Conservation (phyloP, 2,113 vertebrate genomes). For the Pelobates fuscus region DNA sequence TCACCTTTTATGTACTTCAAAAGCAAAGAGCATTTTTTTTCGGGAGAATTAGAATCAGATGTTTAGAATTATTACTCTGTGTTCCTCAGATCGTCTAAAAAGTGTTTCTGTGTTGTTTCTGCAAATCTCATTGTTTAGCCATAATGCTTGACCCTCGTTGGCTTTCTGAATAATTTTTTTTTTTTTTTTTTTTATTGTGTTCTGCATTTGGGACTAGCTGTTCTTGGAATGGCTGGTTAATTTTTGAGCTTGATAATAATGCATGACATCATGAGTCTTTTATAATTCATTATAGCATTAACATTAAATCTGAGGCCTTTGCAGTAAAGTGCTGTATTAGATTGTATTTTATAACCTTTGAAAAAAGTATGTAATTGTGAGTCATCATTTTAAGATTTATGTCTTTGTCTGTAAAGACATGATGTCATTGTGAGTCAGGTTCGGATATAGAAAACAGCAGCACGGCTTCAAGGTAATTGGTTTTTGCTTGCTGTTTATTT, state of each 20-base stretch:
- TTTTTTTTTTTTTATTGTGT: no score
- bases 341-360: slow-evolving; percentile 14
- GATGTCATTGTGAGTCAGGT: slow-evolving; percentile 46
- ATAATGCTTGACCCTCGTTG: no score
- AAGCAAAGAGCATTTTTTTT: not conserved
- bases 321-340: slow-evolving; percentile 11
- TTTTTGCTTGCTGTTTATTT: slow-evolving; percentile 3
- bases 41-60: not conserved
- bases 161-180: no score
- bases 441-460: not conserved
- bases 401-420: slow-evolving; percentile 1
- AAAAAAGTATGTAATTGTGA: slow-evolving; percentile 13
- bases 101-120: not conserved
- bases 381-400: slow-evolving; percentile 19
- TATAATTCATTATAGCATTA: slow-evolving; percentile 22
- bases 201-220: not conserved
- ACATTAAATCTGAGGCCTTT: slow-evolving; percentile 22
- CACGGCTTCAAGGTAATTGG: slow-evolving; percentile 6
- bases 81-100: not conserved
- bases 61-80: not conserved
- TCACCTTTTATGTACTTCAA: not conserved
- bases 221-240: not conserved
- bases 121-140: not conserved
- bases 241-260: not conserved
- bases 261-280: slow-evolving; percentile 19